Base-by-base conservation (phyloP, 2,113 vertebrate species). In the Callocephalon fimbriatum region DNA sequence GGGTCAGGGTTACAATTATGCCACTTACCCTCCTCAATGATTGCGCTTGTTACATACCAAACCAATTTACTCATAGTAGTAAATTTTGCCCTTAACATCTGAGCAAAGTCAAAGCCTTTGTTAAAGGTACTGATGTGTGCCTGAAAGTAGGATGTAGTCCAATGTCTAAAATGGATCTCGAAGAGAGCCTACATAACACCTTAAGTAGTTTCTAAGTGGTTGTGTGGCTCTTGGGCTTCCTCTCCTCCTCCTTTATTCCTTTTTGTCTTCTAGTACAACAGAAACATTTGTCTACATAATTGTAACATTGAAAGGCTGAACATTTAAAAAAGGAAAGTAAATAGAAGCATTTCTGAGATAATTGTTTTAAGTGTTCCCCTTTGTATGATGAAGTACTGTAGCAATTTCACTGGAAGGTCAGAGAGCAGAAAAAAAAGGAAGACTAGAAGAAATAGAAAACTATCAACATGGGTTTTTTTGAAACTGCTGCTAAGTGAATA, bases 221-320 rank as follows among this genome's bases (percentile, higher is more conserved):
- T 70, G 8, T 86, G 59, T 51, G 16, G 25, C 93, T 87, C 65
- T 68, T 38, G n/a, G 75, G 51, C 65, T 82, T 89, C 48, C 48
- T 23, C 23, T 80, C 27, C 70, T 68, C 54, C 86, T 31, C 3
- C 38, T 61, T 38, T 62, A 51, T 91, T 78, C 58, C 12, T 50
- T 68, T 80, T 87, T 76, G 15, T 82, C 88, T 94, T 73, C 75
- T 70, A 16, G 22, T 72, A 68, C 62, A 82, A 44, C 53, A 94
- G 67, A 83, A 95, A 71, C 84, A 68, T 83, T 92, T 87, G 66
- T 93, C 86, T 91, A 15, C 37, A 37, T 91, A 94, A 96, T 85
- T 89, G 63, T 71, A 93, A 67, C n/a, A 58, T 5, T 86, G 77
- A 87, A 84, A 86, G 40, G 65, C 47, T 53, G 42, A 89, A 56